These are phyloP conservation scores for Anarhynchus alexandrinus DNA, from an alignment of 2,113 vertebrate genomes.

Conservation along the genomic window DNA sequence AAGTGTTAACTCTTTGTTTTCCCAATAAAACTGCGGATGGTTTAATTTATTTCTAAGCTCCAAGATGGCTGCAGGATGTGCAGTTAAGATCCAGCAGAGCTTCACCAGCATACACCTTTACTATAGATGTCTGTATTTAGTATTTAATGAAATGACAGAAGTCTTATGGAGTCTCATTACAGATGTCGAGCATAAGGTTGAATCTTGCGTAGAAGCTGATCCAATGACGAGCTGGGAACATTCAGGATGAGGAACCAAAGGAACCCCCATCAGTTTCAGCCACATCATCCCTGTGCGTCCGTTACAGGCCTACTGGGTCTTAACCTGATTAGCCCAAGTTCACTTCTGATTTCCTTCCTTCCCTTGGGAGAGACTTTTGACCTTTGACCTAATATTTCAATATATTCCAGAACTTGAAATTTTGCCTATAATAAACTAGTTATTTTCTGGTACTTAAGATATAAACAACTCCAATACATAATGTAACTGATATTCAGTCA, in stretches of 20 bases:
- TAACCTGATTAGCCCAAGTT: neutral
- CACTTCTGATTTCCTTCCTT: neutral
- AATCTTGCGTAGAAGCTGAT: neutral
- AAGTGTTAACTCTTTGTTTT: neutral
- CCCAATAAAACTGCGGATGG: neutral
- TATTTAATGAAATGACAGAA: neutral
- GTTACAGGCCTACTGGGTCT: neutral
- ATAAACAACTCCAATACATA: neutral
- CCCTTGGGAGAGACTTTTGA: neutral
- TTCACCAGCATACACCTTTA: neutral
- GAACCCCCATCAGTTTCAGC: neutral
- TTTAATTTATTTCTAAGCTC: neutral
- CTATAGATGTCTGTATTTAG: neutral
- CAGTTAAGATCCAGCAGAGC: neutral
- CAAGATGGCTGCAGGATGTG: neutral
- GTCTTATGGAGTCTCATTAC: rapidly evolving
- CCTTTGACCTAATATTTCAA: neutral
- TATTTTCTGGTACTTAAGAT: conserved; percentile 2
- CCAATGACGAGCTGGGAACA: neutral
- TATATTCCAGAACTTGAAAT: neutral
- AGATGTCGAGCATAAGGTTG: neutral
- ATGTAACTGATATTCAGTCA: neutral
- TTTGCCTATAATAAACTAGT: neutral
- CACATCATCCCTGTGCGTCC: neutral
- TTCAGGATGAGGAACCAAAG: neutral